Evolutionary conservation across 2,888 invertebrate genomes (phyloP).

Genomic region (Microctonus brassicae): DNA sequence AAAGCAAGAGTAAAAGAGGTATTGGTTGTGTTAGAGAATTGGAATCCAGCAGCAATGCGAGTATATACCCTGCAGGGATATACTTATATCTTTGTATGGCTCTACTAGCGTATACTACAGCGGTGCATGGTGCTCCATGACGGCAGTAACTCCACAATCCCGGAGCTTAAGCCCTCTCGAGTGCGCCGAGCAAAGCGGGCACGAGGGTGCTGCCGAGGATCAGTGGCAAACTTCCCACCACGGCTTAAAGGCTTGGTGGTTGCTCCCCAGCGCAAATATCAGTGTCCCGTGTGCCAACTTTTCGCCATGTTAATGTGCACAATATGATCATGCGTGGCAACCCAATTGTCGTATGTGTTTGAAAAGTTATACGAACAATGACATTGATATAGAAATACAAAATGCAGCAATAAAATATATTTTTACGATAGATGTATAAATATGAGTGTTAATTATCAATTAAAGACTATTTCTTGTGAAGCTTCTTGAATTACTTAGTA

Average conservation of each 20-base stretch:
- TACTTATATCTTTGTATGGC: slow-evolving; percentile 41
- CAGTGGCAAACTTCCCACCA: slow-evolving; percentile 69
- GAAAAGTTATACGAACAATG: neutral
- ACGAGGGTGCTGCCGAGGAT: slow-evolving; percentile 59
- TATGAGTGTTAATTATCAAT: neutral
- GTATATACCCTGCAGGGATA: slow-evolving; percentile 28
- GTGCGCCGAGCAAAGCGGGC: slow-evolving; percentile 46
- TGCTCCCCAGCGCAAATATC: slow-evolving; percentile 57
- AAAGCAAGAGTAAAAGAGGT: slow-evolving; percentile 39
- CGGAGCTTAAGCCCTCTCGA: slow-evolving; percentile 63
- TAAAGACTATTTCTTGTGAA: neutral
- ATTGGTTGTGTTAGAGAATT: slow-evolving; percentile 33
- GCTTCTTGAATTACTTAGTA: slow-evolving; percentile 34
- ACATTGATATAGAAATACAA: neutral
- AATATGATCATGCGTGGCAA: slow-evolving; percentile 60
- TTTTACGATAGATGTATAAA: neutral
- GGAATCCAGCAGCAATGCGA: slow-evolving; percentile 16
- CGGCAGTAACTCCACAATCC: slow-evolving; percentile 69
- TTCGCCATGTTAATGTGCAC: slow-evolving; percentile 67
- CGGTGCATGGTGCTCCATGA: slow-evolving; percentile 66
- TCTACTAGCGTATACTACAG: slow-evolving; percentile 59
- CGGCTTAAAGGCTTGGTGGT: slow-evolving; percentile 70
- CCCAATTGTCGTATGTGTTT: slow-evolving; percentile 24
- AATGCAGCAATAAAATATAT: neutral
- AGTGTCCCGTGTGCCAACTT: slow-evolving; percentile 57